Percentiles rank a stretch among this genome's conserved stretches.
These are phyloP conservation scores for Eumaeus atala DNA, from an alignment of 1,140 invertebrate species.

Conservation along the genomic window DNA sequence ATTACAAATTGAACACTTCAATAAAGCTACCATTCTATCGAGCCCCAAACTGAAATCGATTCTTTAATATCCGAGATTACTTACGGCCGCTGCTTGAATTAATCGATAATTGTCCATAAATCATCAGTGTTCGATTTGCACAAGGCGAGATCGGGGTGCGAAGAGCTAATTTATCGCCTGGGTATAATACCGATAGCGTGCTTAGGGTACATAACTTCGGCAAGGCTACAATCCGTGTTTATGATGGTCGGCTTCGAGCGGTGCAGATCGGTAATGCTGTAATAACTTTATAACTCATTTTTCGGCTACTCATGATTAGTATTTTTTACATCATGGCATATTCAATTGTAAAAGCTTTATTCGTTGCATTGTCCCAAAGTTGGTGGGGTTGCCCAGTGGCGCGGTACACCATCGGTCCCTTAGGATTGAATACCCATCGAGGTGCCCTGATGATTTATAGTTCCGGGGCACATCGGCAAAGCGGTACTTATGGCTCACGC, in stretches of 20 bases:
- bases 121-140: slow-evolving; percentile 66
- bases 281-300: slow-evolving; percentile 35
- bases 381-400: too few relatives aligned
- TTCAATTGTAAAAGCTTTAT: too few relatives aligned
- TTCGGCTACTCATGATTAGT: not conserved
- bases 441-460: too few relatives aligned
- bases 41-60: slow-evolving; percentile 31
- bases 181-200: slow-evolving; percentile 57
- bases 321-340: too few relatives aligned
- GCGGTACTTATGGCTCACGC: too few relatives aligned
- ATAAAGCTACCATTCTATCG: slow-evolving; percentile 10
- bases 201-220: slow-evolving; percentile 52
- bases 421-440: too few relatives aligned
- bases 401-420: too few relatives aligned
- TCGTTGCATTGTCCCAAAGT: too few relatives aligned
- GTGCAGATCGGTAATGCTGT: slow-evolving; percentile 36
- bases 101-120: slow-evolving; percentile 73
- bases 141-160: slow-evolving; percentile 61
- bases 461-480: too few relatives aligned
- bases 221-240: slow-evolving; percentile 49
- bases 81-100: slow-evolving; percentile 71
- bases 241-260: slow-evolving; percentile 35
- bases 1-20: not conserved
- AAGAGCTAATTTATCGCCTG: slow-evolving; percentile 61
- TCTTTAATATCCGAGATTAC: slow-evolving; percentile 56